These are phyloP conservation scores for Cerastoderma edule DNA, from an alignment of 2,888 invertebrate genomes.

Conservation along the genomic window DNA sequence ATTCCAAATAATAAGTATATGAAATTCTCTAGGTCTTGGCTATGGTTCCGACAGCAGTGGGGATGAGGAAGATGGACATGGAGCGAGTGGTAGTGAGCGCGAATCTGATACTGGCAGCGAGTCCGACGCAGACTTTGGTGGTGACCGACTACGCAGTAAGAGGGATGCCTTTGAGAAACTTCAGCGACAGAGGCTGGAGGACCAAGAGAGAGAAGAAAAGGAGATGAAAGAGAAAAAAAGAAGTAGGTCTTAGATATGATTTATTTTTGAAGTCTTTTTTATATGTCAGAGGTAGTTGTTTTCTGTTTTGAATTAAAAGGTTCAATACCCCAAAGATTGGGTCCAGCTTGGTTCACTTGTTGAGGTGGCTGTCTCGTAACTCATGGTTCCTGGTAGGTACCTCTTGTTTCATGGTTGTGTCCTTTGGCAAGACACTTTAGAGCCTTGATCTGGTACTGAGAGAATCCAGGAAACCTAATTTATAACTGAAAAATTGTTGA, in stretches of 20 bases:
- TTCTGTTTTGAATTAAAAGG: too few species aligned
- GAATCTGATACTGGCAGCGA: conserved; percentile 44
- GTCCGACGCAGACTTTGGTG: conserved; percentile 68
- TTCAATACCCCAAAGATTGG: too few species aligned
- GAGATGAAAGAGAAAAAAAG: conserved; percentile 45
- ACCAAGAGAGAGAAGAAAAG: conserved; percentile 50
- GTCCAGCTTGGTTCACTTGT: too few species aligned
- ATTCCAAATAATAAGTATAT: too few species aligned
- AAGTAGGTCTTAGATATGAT: conserved; percentile 30
- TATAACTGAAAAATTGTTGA: background rate
- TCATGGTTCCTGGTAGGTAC: too few species aligned
- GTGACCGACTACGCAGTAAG: conserved; percentile 69
- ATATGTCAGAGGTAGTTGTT: background rate
- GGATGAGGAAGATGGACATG: conserved; percentile 42
- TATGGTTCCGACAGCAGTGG: conserved; percentile 74
- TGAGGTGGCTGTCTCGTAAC: too few species aligned
- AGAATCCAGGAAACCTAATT: background rate
- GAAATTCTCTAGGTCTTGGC: background rate
- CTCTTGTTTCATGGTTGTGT: too few species aligned
- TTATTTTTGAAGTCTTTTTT: background rate
- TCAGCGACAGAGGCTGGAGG: conserved; percentile 55
- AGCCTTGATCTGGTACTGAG: background rate
- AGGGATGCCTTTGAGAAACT: conserved; percentile 67
- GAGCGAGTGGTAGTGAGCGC: conserved; percentile 26
- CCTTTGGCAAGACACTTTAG: background rate